Percentiles rank a stretch among this genome's conserved stretches.
Evolutionary conservation across 2,888 invertebrate genomes (phyloP).

Genomic region (Drosophila anomalata): DNA sequence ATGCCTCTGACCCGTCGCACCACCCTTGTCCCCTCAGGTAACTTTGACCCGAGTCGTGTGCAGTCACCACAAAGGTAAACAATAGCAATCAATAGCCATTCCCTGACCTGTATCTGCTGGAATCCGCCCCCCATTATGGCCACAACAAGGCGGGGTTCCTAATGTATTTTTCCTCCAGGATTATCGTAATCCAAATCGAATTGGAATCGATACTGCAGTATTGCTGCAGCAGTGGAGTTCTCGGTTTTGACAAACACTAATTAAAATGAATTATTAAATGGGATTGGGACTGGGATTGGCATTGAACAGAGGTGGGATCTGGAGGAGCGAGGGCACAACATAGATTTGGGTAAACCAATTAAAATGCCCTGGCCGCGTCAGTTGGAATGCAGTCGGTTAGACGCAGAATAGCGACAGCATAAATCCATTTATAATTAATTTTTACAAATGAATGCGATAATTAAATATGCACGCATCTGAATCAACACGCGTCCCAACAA

Average conservation of each 20-base stretch:
- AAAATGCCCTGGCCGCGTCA: slow-evolving; percentile 20
- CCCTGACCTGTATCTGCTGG: background rate
- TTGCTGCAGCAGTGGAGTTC: background rate
- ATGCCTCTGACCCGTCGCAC: slow-evolving; percentile 7
- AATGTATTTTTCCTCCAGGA: slow-evolving; percentile 5
- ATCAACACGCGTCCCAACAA: slow-evolving; percentile 15
- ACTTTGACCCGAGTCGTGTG: slow-evolving; percentile 25
- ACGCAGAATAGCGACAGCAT: slow-evolving; percentile 20
- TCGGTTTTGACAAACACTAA: slow-evolving; percentile 46
- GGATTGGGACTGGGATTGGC: background rate
- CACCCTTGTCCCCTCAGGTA: slow-evolving; percentile 13
- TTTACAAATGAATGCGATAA: slow-evolving; percentile 45
- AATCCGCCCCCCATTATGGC: background rate
- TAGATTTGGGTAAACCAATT: slow-evolving; percentile 43
- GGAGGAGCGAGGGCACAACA: slow-evolving; percentile 9
- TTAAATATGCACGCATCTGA: slow-evolving; percentile 44
- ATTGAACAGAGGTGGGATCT: slow-evolving; percentile 2
- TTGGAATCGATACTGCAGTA: slow-evolving; percentile 27
- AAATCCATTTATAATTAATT: slow-evolving; percentile 57
- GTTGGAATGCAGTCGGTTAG: slow-evolving; percentile 23
- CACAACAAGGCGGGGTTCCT: slow-evolving; percentile 4
- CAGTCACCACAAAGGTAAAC: slow-evolving; percentile 35
- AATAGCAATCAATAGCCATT: slow-evolving; percentile 31
- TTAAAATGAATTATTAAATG: slow-evolving; percentile 51
- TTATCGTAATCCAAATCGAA: slow-evolving; percentile 40